Base-by-base conservation (phyloP, 2,113 vertebrate genomes). In the Ornithorhynchus anatinus region DNA sequence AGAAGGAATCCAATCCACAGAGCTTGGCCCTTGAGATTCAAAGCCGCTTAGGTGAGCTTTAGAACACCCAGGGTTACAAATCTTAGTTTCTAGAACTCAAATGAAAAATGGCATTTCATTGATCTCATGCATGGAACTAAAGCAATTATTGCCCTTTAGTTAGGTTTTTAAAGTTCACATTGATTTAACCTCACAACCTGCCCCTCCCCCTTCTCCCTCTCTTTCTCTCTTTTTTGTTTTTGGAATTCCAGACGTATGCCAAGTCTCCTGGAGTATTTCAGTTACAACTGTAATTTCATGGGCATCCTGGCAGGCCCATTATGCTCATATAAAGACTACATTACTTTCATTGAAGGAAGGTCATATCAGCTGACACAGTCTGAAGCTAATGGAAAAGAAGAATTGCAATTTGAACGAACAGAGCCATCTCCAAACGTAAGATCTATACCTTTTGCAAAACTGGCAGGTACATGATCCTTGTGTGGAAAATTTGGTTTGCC, bases 211-310 rank as follows among this genome's bases (percentile, higher is more conserved):
- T n/a, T n/a, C n/a, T n/a, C n/a, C n/a, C n/a, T n/a, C n/a, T n/a
- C n/a, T n/a, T n/a, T n/a, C n/a, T n/a, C n/a, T n/a, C n/a, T n/a
- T n/a, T n/a, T n/a, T 36, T 75, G 62, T 90, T 69, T 91, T 90
- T 86, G 37, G n/a, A 62, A 65, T 84, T 91, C 5, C 91, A 99
- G 98, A 88, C 95, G 94, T 85, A 97, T 98, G 96, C 98, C 98
- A 66, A 99, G 96, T 89, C 91, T 97, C 51, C 91, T 99, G 91
- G 97, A 99, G 89, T 98, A 97, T 88, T 87, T 99, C 78, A 99
- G 98, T 89, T 99, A 99, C 91, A 99, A 94, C 90, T 99, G 96
- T 90, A 99, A 99, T 95, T 99, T 99, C 94, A 96, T 99, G 97
- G 96, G 97, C 64, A 97, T 99, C 91, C 93, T 99, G 91, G 96